These are phyloP conservation scores for Cheiracanthium punctorium DNA, from an alignment of 2,888 invertebrate genomes.

Conservation along the genomic window DNA sequence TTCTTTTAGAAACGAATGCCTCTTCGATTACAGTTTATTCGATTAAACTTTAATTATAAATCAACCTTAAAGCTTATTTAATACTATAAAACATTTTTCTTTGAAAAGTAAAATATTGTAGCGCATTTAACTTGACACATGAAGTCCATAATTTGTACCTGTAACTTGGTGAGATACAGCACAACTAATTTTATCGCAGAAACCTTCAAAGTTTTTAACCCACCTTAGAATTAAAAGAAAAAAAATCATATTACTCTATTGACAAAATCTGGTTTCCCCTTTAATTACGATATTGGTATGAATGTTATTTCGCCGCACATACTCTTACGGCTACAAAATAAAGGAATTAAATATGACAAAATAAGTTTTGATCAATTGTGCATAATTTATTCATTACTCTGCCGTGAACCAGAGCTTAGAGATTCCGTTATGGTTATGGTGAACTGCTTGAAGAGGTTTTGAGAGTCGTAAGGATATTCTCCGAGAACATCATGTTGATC, in stretches of 20 bases:
- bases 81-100: too few relatives aligned
- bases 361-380: not conserved
- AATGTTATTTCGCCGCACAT: not conserved
- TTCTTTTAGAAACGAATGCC: too few relatives aligned
- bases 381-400: not conserved
- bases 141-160: too few relatives aligned
- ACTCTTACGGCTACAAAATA: not conserved
- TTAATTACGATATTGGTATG: not conserved
- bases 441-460: not conserved
- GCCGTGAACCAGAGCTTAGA: not conserved
- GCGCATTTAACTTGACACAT: too few relatives aligned
- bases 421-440: not conserved
- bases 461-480: not conserved
- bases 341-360: not conserved
- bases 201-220: not conserved
- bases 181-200: not conserved
- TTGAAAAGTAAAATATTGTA: too few relatives aligned
- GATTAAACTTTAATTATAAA: too few relatives aligned
- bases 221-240: not conserved
- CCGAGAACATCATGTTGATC: not conserved
- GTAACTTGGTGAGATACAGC: too few relatives aligned
- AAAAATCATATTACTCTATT: not conserved
- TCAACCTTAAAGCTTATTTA: too few relatives aligned
- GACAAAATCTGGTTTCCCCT: too few relatives aligned
- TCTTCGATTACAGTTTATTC: too few relatives aligned